A percentile compares a stretch with the other conserved stretches of the same genome.
Evolutionary conservation across 2,888 invertebrate genomes (phyloP).

Genomic region (Saturnia pavonia): DNA sequence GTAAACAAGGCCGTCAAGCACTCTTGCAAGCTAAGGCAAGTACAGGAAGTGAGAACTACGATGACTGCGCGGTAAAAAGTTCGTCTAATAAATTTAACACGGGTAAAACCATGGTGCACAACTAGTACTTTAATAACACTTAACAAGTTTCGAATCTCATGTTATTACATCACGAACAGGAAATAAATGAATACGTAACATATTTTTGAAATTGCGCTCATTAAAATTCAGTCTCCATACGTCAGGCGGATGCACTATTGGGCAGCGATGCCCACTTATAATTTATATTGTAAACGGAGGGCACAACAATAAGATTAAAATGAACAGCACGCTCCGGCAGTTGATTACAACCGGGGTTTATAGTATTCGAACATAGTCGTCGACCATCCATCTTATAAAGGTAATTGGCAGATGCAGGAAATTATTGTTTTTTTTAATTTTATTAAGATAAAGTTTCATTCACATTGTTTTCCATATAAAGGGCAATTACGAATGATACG

Average conservation of each 20-base stretch:
- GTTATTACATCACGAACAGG: not conserved
- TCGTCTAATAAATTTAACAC: too few relatives aligned
- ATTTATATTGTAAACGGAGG: not conserved
- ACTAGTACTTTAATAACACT: not conserved
- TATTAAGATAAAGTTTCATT: too few relatives aligned
- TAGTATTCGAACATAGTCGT: not conserved
- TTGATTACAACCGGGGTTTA: not conserved
- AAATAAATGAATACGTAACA: not conserved
- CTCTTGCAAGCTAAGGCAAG: too few relatives aligned
- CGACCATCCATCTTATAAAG: not conserved
- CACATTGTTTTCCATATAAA: too few relatives aligned
- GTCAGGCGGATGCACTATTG: constrained; percentile 3
- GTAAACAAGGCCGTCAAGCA: too few relatives aligned
- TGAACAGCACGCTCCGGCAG: not conserved
- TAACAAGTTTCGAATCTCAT: not conserved
- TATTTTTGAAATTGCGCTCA: not conserved
- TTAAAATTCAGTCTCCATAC: not conserved
- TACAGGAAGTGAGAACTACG: too few relatives aligned
- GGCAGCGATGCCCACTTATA: not conserved
- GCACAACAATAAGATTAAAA: not conserved
- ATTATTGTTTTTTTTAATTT: not conserved
- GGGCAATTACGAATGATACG: too few relatives aligned
- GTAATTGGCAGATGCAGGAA: not conserved
- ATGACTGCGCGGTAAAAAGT: too few relatives aligned
- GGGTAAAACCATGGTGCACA: too few relatives aligned